Evolutionary conservation across 92 coral and sea anemone genomes (phyloP).

Genomic region (Siderastrea siderea): DNA sequence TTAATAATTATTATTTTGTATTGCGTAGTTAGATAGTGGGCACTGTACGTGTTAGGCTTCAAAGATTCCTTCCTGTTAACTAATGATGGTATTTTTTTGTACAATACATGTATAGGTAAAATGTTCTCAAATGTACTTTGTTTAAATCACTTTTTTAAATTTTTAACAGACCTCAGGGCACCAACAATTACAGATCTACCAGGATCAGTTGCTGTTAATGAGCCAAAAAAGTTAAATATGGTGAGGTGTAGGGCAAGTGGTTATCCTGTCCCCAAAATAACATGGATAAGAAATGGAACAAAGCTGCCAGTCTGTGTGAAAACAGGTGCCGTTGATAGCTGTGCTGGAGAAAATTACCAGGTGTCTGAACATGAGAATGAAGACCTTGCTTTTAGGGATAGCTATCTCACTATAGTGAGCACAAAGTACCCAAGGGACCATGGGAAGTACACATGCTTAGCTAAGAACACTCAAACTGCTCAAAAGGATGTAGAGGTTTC

Average conservation of each 20-base stretch:
- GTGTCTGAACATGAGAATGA: neutral
- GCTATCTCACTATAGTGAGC: neutral
- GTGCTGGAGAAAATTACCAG: neutral
- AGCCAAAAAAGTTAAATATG: neutral
- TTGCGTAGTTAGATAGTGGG: too few species aligned
- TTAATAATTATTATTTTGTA: too few species aligned
- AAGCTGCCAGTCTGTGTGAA: neutral
- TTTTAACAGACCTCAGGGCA: neutral
- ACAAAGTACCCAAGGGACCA: slow-evolving; percentile 40
- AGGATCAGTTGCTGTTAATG: neutral
- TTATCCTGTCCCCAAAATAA: slow-evolving; percentile 8
- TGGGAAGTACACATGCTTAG: slow-evolving; percentile 75
- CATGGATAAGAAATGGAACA: slow-evolving; percentile 22
- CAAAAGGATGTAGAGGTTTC: slow-evolving; percentile 7
- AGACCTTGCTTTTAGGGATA: neutral
- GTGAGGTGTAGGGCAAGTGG: neutral
- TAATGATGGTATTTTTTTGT: too few species aligned
- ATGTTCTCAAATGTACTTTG: too few species aligned
- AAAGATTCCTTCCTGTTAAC: too few species aligned
- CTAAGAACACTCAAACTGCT: slow-evolving; percentile 36
- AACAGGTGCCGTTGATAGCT: neutral
- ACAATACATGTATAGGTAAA: too few species aligned
- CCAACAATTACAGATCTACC: neutral
- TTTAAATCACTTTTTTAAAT: neutral
- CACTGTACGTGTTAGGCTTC: too few species aligned